Base-by-base conservation (phyloP, 1,140 invertebrate genomes). In the Leguminivora glycinivorella region DNA sequence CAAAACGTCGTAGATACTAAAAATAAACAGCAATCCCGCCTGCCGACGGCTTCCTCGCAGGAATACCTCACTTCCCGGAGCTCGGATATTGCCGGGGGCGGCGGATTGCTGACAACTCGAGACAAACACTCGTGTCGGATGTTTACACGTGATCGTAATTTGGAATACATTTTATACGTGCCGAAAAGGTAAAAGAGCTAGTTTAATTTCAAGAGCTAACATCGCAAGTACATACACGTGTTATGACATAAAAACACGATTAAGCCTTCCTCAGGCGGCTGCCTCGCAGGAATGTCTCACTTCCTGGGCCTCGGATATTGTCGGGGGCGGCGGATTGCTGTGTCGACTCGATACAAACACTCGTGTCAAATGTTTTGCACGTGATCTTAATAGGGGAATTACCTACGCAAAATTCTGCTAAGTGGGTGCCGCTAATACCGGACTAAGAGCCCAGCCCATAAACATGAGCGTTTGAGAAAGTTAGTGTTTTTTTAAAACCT, bases 41-140 rank as follows among this genome's bases (percentile, higher is more conserved):
- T 63, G 31, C 58, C n/a, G 1, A 29, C 43, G 25, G 24, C 26
- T 63, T 63, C 58, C 58, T 31, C 17, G 58, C 25, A 63, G 58
- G 25, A 63, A 63, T 63, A 31, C 22, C 6, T 0, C 58, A 63
- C 14, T 63, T 63, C 58, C 58, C 17, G 19, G 56, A 25, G 12
- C 56, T 12, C 40, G 40, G 40, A 43, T 43, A 43, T 43, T 43
- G 40, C n/a, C 40, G 40, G 40, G n/a, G 17, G 7, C 47, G n/a
- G 5, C 7, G 6, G 47, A 52, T 22, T 43, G n/a, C n/a, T 43
- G 40, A 6, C 40, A 17, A 43, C n/a, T 17, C n/a, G 0, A 43
- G 40, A 43, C n/a, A n/a, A 43, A 43, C 40, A n/a, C 14, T n/a
- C 40, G 12, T 43, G n/a, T 43, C 17, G n/a, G 14, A n/a, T 43